phyloP scores from a whole-genome alignment of 2,888 invertebrate genomes.

The Listrodromus nycthemerus region DNA sequence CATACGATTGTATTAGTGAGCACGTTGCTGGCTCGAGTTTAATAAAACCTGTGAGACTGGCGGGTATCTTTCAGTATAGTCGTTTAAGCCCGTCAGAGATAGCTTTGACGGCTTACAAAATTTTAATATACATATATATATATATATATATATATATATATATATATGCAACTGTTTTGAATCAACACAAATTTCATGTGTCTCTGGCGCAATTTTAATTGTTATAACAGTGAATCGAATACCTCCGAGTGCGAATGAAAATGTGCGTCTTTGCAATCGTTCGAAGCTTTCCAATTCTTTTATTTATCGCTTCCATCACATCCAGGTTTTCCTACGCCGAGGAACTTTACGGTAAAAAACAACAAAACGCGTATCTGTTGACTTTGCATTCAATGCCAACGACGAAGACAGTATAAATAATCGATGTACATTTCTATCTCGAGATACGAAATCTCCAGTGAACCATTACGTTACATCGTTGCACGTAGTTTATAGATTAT shows the following conservation, averaged over 20 bases:
- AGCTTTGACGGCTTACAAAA: background rate
- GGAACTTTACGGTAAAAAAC: slow-evolving; percentile 59
- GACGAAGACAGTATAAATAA: background rate
- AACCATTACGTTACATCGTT: background rate
- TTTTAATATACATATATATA: background rate
- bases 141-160: background rate
- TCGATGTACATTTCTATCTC: background rate
- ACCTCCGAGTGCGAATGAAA: slow-evolving; percentile 6
- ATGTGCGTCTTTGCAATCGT: slow-evolving; percentile 4
- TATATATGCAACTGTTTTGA: no score
- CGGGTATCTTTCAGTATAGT: slow-evolving; percentile 48
- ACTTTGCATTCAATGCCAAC: background rate
- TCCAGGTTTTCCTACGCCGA: slow-evolving; percentile 1
- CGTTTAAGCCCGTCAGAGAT: slow-evolving; percentile 30
- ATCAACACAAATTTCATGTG: background rate
- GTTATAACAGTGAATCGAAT: background rate
- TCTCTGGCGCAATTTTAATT: background rate
- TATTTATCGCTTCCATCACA: slow-evolving; percentile 14
- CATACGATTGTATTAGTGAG: slow-evolving; percentile 11
- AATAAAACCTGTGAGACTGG: slow-evolving; percentile 50
- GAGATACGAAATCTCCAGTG: background rate
- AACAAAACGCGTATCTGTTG: slow-evolving; percentile 12
- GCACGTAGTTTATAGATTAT: background rate
- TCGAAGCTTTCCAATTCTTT: slow-evolving; percentile 20
- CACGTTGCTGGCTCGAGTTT: slow-evolving; percentile 40